Conservation (phyloP, 2,113 vertebrate species). For the Phylloscopus whistleri region DNA sequence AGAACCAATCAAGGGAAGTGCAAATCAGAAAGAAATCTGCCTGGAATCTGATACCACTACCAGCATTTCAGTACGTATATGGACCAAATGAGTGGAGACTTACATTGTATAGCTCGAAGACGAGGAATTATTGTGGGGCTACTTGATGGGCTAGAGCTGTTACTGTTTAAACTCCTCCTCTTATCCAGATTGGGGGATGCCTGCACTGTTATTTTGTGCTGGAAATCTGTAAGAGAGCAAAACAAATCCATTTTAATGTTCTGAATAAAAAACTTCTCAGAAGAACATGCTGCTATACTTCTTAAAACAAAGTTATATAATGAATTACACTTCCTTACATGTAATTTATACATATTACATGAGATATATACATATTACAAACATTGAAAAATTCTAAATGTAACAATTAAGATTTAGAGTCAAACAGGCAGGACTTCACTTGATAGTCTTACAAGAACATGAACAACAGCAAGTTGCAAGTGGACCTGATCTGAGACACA, state of each 20-base stretch:
- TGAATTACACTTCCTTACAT: not conserved
- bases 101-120: constrained; percentile 92
- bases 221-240: constrained; percentile 81
- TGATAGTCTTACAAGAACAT: not conserved
- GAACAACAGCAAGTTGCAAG: not conserved
- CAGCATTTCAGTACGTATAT: not conserved
- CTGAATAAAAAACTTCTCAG: not conserved
- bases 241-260: not conserved
- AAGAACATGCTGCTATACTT: not conserved
- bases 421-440: not conserved
- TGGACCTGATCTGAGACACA: not conserved
- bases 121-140: constrained; percentile 92
- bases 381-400: not conserved
- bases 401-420: not conserved
- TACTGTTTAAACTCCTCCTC: constrained; percentile 88
- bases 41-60: not conserved
- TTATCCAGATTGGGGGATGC: constrained; percentile 93
- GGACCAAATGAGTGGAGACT: constrained; percentile 31
- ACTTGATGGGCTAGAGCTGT: constrained; percentile 87
- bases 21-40: not conserved
- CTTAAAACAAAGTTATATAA: not conserved
- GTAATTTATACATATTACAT: not conserved
- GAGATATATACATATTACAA: not conserved
- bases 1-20: not conserved
- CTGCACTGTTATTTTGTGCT: constrained; percentile 97